Conservation (phyloP, 2,113 vertebrate species). For the Romanogobio albipinnatus region DNA sequence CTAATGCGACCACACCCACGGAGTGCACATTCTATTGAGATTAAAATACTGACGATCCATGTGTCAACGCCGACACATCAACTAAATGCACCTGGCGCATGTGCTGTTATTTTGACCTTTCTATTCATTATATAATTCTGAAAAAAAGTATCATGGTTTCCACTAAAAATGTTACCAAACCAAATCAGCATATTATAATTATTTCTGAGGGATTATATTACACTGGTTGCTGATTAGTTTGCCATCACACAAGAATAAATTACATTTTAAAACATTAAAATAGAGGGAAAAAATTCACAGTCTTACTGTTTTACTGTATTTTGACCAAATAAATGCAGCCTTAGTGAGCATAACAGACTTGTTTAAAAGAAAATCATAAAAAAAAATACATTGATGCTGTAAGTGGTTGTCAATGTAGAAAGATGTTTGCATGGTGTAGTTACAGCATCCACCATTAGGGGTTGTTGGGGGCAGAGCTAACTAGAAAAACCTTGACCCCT, state of each 20-base stretch:
- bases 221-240: background rate
- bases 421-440: background rate
- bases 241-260: background rate
- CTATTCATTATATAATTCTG: background rate
- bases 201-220: background rate
- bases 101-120: too few species aligned
- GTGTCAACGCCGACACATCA: too few species aligned
- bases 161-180: too few species aligned
- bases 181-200: background rate
- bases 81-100: too few species aligned
- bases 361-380: background rate
- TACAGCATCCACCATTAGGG: background rate
- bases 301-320: background rate
- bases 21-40: too few species aligned
- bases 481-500: constrained; percentile 14
- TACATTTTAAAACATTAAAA: background rate
- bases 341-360: background rate
- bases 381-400: too few species aligned
- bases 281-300: background rate
- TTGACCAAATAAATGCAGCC: background rate
- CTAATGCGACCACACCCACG: too few species aligned
- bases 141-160: background rate
- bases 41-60: too few species aligned
- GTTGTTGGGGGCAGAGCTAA: background rate
- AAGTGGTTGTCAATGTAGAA: background rate